Evolutionary conservation across 2,888 invertebrate genomes (phyloP).

Genomic region (Megaustenia siamemsis): DNA sequence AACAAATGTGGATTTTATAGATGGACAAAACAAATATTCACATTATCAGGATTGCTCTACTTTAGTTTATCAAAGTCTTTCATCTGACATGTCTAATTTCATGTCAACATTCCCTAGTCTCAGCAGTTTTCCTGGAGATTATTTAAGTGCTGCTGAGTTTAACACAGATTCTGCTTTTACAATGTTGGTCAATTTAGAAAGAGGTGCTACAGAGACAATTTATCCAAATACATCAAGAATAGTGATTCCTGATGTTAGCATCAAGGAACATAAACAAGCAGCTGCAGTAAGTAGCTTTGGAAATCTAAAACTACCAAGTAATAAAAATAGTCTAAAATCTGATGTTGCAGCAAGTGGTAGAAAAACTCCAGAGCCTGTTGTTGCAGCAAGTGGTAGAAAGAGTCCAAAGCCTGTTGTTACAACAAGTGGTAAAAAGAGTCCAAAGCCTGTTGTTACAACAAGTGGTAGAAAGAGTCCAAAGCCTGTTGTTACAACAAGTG

Average conservation of each 20-base stretch:
- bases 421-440: not conserved
- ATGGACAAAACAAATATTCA: not conserved
- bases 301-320: not conserved
- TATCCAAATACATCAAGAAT: not conserved
- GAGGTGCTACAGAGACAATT: not conserved
- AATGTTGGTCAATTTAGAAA: not conserved
- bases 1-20: not conserved
- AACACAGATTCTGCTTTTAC: slow-evolving; percentile 20
- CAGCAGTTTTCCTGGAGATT: not conserved
- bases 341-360: not conserved
- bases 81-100: not conserved
- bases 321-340: not conserved
- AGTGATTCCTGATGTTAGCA: not conserved
- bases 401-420: not conserved
- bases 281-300: not conserved
- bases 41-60: not conserved
- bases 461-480: not conserved
- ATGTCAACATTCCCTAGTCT: not conserved
- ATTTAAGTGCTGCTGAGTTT: slow-evolving; percentile 6
- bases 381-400: not conserved
- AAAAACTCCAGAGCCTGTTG: not conserved
- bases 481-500: not conserved
- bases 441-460: not conserved
- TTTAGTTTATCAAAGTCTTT: not conserved
- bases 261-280: not conserved